Conservation (phyloP, 2,797 vertebrate genomes). For the Chaetodon trifasciatus region DNA sequence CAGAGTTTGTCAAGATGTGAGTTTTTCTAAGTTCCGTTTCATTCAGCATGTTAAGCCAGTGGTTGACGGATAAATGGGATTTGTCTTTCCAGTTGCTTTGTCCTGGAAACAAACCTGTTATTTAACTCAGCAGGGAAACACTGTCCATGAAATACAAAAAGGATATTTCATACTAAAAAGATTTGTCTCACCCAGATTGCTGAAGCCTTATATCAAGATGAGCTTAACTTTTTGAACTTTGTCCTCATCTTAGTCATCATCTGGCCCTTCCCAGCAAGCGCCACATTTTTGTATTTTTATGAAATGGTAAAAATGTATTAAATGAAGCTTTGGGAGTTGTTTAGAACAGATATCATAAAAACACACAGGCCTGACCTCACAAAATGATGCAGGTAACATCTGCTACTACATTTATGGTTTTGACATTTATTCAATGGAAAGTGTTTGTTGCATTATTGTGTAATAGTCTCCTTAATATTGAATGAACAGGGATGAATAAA, state of each 20-base stretch:
- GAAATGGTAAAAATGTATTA: background rate
- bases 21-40: background rate
- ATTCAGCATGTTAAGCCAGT: background rate
- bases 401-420: conserved; percentile 43
- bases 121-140: background rate
- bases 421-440: conserved; percentile 41
- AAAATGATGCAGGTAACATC: conserved; percentile 44
- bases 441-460: conserved; percentile 21
- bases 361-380: conserved; percentile 21
- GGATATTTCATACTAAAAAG: background rate
- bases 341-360: background rate
- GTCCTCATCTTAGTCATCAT: background rate
- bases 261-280: background rate
- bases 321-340: background rate
- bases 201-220: background rate
- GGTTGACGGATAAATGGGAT: background rate
- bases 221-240: background rate
- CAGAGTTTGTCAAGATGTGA: background rate
- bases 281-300: background rate
- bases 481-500: conserved; percentile 26
- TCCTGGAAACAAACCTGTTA: background rate
- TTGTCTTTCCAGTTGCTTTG: background rate
- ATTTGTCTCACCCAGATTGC: background rate
- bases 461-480: conserved; percentile 5
- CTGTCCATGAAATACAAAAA: background rate